Evolutionary conservation across 2,797 vertebrate species (phyloP).

Genomic region (Rhinoraja longicauda): DNA sequence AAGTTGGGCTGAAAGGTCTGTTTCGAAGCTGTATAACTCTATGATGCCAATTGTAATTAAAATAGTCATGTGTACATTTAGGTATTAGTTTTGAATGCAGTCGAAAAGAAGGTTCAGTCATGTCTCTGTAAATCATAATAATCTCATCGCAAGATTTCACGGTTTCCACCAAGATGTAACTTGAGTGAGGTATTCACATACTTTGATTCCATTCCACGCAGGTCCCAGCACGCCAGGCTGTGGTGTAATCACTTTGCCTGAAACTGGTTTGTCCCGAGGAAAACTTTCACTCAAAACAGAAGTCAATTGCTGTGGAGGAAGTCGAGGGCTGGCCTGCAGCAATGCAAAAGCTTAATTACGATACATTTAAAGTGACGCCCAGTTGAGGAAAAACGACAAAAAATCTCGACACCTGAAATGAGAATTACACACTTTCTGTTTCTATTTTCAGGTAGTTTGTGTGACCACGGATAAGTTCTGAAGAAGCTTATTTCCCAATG

Average conservation of each 20-base stretch:
- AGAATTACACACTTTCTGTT: slow-evolving; percentile 16
- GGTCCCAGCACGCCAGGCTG: not conserved
- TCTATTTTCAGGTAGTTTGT: not conserved
- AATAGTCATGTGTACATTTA: not conserved
- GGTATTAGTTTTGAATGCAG: not conserved
- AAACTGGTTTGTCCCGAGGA: not conserved
- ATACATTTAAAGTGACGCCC: not conserved
- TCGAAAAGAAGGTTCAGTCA: not conserved
- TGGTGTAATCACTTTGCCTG: not conserved
- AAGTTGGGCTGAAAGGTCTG: too few relatives aligned
- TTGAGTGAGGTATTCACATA: not conserved
- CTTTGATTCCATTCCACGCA: not conserved
- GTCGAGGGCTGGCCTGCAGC: not conserved
- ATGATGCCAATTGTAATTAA: not conserved
- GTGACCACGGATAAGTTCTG: too few relatives aligned
- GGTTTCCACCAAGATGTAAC: not conserved
- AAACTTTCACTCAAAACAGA: not conserved
- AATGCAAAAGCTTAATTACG: not conserved
- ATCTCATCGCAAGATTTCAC: not conserved
- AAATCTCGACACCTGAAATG: not conserved
- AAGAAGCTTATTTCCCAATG: not conserved
- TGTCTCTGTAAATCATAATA: not conserved
- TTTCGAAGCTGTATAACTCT: too few relatives aligned
- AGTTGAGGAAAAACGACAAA: not conserved
- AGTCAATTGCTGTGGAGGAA: not conserved